Evolutionary conservation across 2,797 vertebrate species (phyloP).

Genomic region (Danio aesculapii): DNA sequence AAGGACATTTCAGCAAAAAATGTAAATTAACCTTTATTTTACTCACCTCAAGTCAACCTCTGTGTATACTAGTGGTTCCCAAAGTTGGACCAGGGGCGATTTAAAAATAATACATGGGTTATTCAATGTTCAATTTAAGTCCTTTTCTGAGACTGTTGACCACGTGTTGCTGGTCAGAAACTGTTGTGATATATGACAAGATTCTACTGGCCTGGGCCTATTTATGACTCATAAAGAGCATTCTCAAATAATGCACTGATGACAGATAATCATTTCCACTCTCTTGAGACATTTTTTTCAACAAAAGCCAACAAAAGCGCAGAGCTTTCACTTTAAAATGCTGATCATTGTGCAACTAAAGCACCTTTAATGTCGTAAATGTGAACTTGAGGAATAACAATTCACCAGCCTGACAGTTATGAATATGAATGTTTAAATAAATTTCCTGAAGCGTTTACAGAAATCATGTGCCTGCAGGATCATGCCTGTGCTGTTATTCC

Average conservation of each 20-base stretch:
- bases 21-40: too few species aligned
- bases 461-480: conserved; percentile 27
- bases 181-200: neutral
- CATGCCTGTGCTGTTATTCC: conserved; percentile 25
- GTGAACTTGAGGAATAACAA: conserved; percentile 12
- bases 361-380: conserved; percentile 2
- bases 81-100: too few species aligned
- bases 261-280: conserved; percentile 11
- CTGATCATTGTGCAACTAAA: conserved; percentile 2
- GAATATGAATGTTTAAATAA: conserved; percentile 21
- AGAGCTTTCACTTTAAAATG: neutral
- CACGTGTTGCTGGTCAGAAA: neutral
- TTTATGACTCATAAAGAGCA: neutral
- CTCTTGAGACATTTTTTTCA: neutral
- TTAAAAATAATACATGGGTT: too few species aligned
- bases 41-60: too few species aligned
- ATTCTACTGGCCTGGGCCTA: neutral
- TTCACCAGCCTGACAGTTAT: conserved; percentile 28
- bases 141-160: neutral
- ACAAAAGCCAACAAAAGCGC: neutral
- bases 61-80: too few species aligned
- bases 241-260: neutral
- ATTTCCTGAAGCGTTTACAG: conserved; percentile 32
- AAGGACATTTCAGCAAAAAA: too few species aligned
- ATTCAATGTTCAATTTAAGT: neutral